Percentiles rank a stretch among this genome's conserved stretches.
Evolutionary conservation across 92 coral and sea anemone genomes (phyloP).

Genomic region (Phenganax marumi): DNA sequence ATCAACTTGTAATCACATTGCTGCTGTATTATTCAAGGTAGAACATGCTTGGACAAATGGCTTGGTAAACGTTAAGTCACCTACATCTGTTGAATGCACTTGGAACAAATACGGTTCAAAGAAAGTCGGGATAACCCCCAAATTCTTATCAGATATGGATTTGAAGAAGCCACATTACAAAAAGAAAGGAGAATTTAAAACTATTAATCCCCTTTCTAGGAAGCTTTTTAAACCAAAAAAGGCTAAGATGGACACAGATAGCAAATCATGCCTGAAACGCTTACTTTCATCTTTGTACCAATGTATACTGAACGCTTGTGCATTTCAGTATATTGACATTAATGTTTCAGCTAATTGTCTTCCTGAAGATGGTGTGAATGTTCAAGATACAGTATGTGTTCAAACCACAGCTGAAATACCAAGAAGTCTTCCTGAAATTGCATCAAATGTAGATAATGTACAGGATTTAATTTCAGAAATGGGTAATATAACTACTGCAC

Average conservation of each 20-base stretch:
- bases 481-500: conserved; percentile 22
- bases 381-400: conserved; percentile 55
- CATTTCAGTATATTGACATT: conserved; percentile 49
- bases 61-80: conserved; percentile 41
- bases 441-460: conserved; percentile 42
- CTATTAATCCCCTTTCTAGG: neutral
- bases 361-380: conserved; percentile 65
- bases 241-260: neutral
- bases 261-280: conserved; percentile 42
- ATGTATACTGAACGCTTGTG: conserved; percentile 56
- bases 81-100: conserved; percentile 60
- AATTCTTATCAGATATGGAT: conserved; percentile 51
- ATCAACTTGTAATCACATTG: conserved; percentile 63
- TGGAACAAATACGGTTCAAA: conserved; percentile 37
- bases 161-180: conserved; percentile 58
- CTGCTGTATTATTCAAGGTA: conserved; percentile 64
- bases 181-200: conserved; percentile 36
- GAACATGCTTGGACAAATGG: conserved; percentile 64
- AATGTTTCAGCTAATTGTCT: conserved; percentile 40
- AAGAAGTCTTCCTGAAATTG: conserved; percentile 51
- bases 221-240: neutral
- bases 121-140: conserved; percentile 53
- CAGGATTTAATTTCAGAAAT: conserved; percentile 47
- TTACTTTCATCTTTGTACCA: conserved; percentile 49
- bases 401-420: conserved; percentile 54